Base-by-base conservation (phyloP, 2,113 vertebrate species). In the Sceloporus undulatus region DNA sequence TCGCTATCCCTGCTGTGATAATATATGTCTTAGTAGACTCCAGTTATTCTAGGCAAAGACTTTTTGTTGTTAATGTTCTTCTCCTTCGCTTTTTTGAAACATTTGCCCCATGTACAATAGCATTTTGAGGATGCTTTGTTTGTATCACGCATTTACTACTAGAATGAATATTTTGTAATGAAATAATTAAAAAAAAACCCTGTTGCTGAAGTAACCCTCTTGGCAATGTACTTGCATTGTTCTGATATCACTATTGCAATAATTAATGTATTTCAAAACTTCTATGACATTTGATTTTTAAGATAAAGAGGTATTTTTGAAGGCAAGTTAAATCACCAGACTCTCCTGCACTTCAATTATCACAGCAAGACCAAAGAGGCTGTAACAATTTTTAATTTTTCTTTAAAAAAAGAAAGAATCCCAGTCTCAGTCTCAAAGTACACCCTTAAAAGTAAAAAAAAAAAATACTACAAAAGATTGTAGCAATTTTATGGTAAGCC, bases 1-100 rank as follows among this genome's bases (percentile, higher is more conserved):
- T 88, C 34, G 84, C 90, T 86, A 65, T 74, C 0, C 85, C 40
- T 5, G 0, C 75, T 93, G 78, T 85, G 82, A 92, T 88, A 91
- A 93, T 91, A 87, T 87, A n/a, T 86, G 38, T 82, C 27, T 29
- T 77, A 34, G n/a, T 0, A 90, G 87, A 93, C 87, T 94, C 89
- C 87, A 89, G 52, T 27, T 1, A 90, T 84, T 91, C 71, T 88
- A 90, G 91, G 59, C 2, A 83, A n/a, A n/a, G 0, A 79, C 85
- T 82, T 87, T 13, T 78, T 86, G 0, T 79, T 66, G 54, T 73
- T 68, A 79, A 79, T 59, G 83, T 81, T 81, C 82, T 74, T 29
- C 54, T 59, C 59, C 56, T 87, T 82, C 40, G 21, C 71, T 38
- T 87, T 62, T 87, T 38, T 87, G 78, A 82, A 74, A 19, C 0